Percentiles rank a stretch among this genome's conserved stretches.
Evolutionary conservation across 1,140 invertebrate species (phyloP).

Genomic region (Arion vulgaris): DNA sequence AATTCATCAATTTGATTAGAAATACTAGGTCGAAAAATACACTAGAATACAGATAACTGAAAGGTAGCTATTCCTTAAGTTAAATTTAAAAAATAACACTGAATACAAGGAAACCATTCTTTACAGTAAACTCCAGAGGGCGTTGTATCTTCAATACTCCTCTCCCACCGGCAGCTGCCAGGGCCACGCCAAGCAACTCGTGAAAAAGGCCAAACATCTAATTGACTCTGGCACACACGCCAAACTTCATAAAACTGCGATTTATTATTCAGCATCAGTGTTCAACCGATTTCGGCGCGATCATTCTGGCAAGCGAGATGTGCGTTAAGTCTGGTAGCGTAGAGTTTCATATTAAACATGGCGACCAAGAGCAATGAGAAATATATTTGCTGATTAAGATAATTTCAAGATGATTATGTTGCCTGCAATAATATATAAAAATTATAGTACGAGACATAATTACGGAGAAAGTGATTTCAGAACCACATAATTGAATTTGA

Average conservation of each 20-base stretch:
- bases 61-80: too few relatives aligned
- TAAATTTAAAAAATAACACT: not conserved
- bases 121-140: not conserved
- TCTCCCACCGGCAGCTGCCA: not conserved
- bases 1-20: too few relatives aligned
- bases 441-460: too few relatives aligned
- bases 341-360: not conserved
- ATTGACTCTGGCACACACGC: conserved; percentile 7
- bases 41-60: too few relatives aligned
- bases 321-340: not conserved
- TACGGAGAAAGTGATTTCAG: too few relatives aligned
- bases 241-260: conserved; percentile 12
- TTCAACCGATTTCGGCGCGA: not conserved
- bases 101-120: not conserved
- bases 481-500: too few relatives aligned
- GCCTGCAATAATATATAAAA: too few relatives aligned
- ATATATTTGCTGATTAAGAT: not conserved
- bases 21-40: too few relatives aligned
- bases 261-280: not conserved
- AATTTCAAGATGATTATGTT: too few relatives aligned
- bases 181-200: not conserved
- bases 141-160: not conserved
- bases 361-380: not conserved
- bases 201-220: not conserved
- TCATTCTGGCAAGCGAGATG: not conserved